phyloP scores from a whole-genome alignment of 2,113 vertebrate species.

The Deroptyus accipitrinus region DNA sequence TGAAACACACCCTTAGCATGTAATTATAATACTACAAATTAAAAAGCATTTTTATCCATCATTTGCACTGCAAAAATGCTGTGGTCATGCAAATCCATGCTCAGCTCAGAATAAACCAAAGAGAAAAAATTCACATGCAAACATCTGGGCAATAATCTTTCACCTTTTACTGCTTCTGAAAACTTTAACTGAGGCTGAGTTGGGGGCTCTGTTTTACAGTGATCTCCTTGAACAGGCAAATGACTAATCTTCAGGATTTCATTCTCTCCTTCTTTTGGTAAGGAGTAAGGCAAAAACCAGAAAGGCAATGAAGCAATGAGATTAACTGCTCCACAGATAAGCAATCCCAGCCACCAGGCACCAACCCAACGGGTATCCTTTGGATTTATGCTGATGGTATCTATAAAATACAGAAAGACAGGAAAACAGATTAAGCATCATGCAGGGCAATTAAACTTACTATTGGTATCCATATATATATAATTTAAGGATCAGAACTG shows the following conservation, averaged over 20 bases:
- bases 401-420: slow-evolving; percentile 66
- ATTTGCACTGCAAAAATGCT: not conserved
- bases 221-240: not conserved
- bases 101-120: not conserved
- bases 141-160: not conserved
- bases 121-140: not conserved
- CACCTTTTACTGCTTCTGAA: slow-evolving; percentile 63
- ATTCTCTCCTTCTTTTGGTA: slow-evolving; percentile 58
- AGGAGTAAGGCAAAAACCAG: slow-evolving; percentile 84
- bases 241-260: not conserved
- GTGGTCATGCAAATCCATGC: not conserved
- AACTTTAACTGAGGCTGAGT: slow-evolving; percentile 28
- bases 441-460: not conserved
- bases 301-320: slow-evolving; percentile 87
- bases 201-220: not conserved
- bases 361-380: slow-evolving; percentile 92
- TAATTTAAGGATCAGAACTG: not conserved
- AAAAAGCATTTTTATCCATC: not conserved
- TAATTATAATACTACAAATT: not conserved
- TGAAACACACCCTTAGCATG: not conserved
- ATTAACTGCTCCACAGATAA: slow-evolving; percentile 77
- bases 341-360: slow-evolving; percentile 92
- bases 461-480: not conserved
- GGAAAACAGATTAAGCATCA: not conserved
- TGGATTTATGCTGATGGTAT: slow-evolving; percentile 82